Percentiles rank a stretch among this genome's conserved stretches.
These are phyloP conservation scores for Sebastes steindachneri DNA, from an alignment of 2,797 vertebrate species.

Conservation along the genomic window DNA sequence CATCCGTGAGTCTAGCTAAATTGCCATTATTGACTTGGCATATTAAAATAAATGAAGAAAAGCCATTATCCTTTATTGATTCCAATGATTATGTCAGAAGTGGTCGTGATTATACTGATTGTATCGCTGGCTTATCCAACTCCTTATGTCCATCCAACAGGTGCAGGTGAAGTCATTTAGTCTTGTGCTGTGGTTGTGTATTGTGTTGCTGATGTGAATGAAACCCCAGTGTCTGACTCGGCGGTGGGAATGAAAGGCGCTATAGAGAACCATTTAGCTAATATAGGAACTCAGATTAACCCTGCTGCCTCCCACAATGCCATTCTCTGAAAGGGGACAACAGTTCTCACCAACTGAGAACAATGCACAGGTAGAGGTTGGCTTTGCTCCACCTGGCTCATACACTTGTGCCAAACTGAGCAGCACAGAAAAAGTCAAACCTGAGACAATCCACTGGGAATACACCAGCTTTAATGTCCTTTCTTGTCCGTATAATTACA, in stretches of 20 bases:
- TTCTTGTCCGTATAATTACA: neutral
- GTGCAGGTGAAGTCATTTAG: conserved; percentile 46
- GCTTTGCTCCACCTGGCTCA: conserved; percentile 63
- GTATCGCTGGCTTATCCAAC: neutral
- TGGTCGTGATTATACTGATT: conserved; percentile 40
- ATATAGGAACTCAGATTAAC: conserved; percentile 70
- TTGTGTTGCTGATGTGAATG: conserved; percentile 66
- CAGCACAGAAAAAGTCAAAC: conserved; percentile 10
- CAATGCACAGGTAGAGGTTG: conserved; percentile 70
- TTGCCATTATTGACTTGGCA: neutral
- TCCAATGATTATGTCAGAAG: neutral
- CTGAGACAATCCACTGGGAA: neutral
- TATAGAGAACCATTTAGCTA: conserved; percentile 70
- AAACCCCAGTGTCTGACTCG: conserved; percentile 44
- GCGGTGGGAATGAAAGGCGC: conserved; percentile 61
- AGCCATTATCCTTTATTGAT: neutral
- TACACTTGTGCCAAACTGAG: conserved; percentile 27
- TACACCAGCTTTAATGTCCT: neutral
- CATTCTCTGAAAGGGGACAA: conserved; percentile 61
- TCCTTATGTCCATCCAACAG: conserved; percentile 32
- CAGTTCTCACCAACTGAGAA: conserved; percentile 75
- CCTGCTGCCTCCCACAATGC: conserved; percentile 66
- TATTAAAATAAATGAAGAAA: neutral
- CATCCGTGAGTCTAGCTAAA: no score
- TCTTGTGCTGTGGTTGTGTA: conserved; percentile 35